A percentile compares a stretch with the other conserved stretches of the same genome.
Conservation (phyloP, 2,113 vertebrate genomes). For the Porphyrio hochstetteri region DNA sequence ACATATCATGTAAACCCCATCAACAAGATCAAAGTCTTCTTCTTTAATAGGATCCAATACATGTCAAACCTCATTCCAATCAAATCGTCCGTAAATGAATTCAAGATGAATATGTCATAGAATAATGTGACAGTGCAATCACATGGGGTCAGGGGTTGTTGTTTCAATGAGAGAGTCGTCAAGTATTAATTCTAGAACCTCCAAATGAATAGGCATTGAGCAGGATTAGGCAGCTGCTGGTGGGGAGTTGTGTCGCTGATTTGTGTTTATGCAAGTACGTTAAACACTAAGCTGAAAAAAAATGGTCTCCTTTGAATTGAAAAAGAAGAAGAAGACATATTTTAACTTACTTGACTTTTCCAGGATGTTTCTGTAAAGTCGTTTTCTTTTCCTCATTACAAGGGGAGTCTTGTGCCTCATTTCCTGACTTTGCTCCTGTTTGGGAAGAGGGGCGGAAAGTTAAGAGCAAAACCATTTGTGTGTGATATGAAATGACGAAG, state of each 20-base stretch:
- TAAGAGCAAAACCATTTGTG: slow-evolving; percentile 13
- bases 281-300: slow-evolving; percentile 64
- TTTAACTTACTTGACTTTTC: slow-evolving; percentile 82
- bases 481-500: neutral
- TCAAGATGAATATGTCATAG: slow-evolving; percentile 85
- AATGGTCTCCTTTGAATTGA: slow-evolving; percentile 46
- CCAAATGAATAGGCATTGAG: slow-evolving; percentile 78
- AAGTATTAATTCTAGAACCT: slow-evolving; percentile 85
- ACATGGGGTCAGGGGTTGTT: slow-evolving; percentile 81
- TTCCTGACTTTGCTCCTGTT: slow-evolving; percentile 76
- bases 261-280: slow-evolving; percentile 74
- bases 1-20: slow-evolving; percentile 84
- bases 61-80: slow-evolving; percentile 85
- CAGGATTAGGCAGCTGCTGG: slow-evolving; percentile 75
- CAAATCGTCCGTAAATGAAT: slow-evolving; percentile 84
- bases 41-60: slow-evolving; percentile 83
- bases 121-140: slow-evolving; percentile 85
- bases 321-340: slow-evolving; percentile 47
- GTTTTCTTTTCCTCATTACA: slow-evolving; percentile 76
- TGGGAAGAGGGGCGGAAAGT: slow-evolving; percentile 34
- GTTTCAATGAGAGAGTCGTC: slow-evolving; percentile 83
- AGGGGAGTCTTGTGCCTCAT: slow-evolving; percentile 74
- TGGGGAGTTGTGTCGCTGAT: slow-evolving; percentile 72
- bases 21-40: slow-evolving; percentile 81
- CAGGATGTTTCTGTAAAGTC: slow-evolving; percentile 73